Base-by-base conservation (phyloP, 2,113 vertebrate genomes). In the Corydoras maculifer region DNA sequence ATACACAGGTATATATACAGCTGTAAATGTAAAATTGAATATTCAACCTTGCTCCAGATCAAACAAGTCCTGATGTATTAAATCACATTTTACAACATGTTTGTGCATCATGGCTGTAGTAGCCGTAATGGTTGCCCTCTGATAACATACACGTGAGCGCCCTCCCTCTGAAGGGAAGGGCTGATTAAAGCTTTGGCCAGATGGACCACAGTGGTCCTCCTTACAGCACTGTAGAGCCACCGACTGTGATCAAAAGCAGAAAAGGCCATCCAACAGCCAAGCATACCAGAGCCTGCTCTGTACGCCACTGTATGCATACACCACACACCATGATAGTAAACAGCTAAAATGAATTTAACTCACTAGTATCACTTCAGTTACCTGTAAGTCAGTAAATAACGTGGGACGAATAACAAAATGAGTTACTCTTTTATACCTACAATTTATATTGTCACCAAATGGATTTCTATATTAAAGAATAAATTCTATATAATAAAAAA, bases 161-260 rank as follows among this genome's bases (percentile, higher is more conserved):
- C 64, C 64, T 68, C 65, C 60, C 54, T 69, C 75, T 62, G 75
- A 62, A 76, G 78, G 77, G 64, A 81, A 59, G 77, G 68, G 68
- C 80, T 84, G 84, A 87, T 87, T 87, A 88, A 91, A 87, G 77
- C 82, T 81, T 70, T 35, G 58, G 81, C 81, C 89, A 91, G 88
- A 91, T 91, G 90, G 88, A 88, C 84, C 87, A 77, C 86, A 86
- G 87, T 80, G 75, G 86, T 88, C 71, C 55, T 81, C 81, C 85
- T 81, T 80, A 70, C 82, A 79, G 80, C 77, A 63, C 82, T 85
- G 75, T 81, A 85, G 79, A 85, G 84, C 82, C 84, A 62, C 85
- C 85, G 60, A 87, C 88, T 74, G 70, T 79, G 87, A 89, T 90
- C 88, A 91, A 90, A 90, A 79, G 54, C 70, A 79, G 83, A 81